phyloP scores from a whole-genome alignment of 2,113 vertebrate species.

The Heliornis fulica region DNA sequence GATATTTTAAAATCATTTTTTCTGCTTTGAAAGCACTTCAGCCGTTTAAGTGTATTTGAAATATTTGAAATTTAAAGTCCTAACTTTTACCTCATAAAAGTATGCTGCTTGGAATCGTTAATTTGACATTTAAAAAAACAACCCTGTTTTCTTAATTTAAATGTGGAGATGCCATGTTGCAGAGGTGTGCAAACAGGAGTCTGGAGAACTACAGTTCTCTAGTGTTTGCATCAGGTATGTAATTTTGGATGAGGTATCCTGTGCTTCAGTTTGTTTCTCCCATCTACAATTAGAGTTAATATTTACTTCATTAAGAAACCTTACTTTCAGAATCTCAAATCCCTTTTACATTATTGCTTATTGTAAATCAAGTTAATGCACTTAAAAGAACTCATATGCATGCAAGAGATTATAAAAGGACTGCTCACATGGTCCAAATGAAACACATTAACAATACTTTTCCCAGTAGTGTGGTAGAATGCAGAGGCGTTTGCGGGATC shows the following conservation, averaged over 20 bases:
- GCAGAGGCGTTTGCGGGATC: background rate
- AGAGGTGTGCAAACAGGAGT: background rate
- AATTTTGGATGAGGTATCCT: background rate
- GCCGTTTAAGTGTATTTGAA: background rate
- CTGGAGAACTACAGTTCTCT: background rate
- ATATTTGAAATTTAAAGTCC: background rate
- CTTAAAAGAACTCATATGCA: background rate
- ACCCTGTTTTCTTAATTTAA: background rate
- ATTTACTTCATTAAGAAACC: slow-evolving; percentile 6
- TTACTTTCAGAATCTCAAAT: background rate
- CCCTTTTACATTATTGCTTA: slow-evolving; percentile 1
- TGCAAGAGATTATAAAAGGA: background rate
- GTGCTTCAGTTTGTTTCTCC: background rate
- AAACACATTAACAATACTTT: background rate
- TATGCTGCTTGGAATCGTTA: background rate
- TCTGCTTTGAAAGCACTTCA: background rate
- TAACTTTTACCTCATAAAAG: background rate
- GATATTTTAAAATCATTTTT: background rate
- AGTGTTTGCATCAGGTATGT: background rate
- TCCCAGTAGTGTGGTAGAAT: background rate
- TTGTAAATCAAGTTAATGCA: slow-evolving; percentile 30
- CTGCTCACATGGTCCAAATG: background rate
- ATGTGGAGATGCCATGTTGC: background rate
- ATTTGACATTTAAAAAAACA: background rate
- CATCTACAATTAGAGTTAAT: background rate